Conservation (phyloP, 2,888 invertebrate genomes). For the Psylliodes chrysocephalus region DNA sequence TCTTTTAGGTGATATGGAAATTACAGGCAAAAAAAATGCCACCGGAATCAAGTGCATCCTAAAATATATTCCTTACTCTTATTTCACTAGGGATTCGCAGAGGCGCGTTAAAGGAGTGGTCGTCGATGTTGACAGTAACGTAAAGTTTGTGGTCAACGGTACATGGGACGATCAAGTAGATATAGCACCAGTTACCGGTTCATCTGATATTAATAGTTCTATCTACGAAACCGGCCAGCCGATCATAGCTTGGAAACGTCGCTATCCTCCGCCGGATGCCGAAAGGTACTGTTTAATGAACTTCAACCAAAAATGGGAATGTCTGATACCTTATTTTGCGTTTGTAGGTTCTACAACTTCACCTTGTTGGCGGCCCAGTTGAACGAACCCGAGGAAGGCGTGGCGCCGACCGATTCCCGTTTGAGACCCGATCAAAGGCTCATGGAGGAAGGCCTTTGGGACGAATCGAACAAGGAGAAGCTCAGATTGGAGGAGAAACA, state of each 20-base stretch:
- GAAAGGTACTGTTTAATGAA: too few relatives aligned
- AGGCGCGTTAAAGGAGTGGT: slow-evolving; percentile 87
- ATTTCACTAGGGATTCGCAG: slow-evolving; percentile 96
- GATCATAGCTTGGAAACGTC: slow-evolving; percentile 86
- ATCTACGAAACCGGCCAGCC: slow-evolving; percentile 93
- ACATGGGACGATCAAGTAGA: slow-evolving; percentile 98
- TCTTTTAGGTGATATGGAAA: slow-evolving; percentile 89
- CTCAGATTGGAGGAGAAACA: slow-evolving; percentile 95
- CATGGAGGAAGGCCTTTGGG: slow-evolving; percentile 96
- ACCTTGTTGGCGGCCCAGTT: slow-evolving; percentile 95
- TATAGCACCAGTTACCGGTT: slow-evolving; percentile 84
- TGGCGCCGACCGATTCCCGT: slow-evolving; percentile 92
- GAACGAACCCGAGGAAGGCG: slow-evolving; percentile 90
- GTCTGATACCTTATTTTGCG: too few relatives aligned
- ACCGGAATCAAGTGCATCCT: slow-evolving; percentile 92
- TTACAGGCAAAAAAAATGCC: slow-evolving; percentile 84
- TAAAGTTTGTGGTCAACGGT: slow-evolving; percentile 80
- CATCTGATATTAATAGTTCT: slow-evolving; percentile 79
- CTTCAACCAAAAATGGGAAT: too few relatives aligned
- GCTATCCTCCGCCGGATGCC: slow-evolving; percentile 74
- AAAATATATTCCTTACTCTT: slow-evolving; percentile 98
- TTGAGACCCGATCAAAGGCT: slow-evolving; percentile 94
- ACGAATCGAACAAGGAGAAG: slow-evolving; percentile 89
- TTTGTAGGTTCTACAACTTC: slow-evolving; percentile 85
- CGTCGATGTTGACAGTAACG: slow-evolving; percentile 78